Percentiles rank a stretch among this genome's conserved stretches.
Conservation (phyloP, 1,140 invertebrate genomes). For the Eurosta solidaginis region DNA sequence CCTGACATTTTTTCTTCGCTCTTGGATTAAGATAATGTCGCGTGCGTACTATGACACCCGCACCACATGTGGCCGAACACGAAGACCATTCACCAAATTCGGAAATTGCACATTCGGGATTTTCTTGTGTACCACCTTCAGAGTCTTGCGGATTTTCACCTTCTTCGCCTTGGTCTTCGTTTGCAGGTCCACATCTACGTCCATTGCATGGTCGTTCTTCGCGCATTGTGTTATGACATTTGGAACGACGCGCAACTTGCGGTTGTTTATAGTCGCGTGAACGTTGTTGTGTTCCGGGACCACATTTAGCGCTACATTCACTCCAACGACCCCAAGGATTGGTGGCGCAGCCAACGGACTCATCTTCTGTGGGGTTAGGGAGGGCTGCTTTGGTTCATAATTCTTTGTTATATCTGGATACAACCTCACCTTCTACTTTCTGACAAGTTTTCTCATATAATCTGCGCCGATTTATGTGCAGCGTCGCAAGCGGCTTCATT, state of each 20-base stretch:
- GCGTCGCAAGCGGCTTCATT: slow-evolving; percentile 87
- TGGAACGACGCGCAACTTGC: slow-evolving; percentile 59
- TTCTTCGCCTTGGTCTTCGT: slow-evolving; percentile 46
- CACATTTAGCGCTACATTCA: slow-evolving; percentile 78
- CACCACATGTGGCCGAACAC: slow-evolving; percentile 72
- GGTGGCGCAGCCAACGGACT: slow-evolving; percentile 67
- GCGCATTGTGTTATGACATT: slow-evolving; percentile 64
- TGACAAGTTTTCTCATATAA: slow-evolving; percentile 85
- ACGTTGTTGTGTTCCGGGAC: slow-evolving; percentile 71
- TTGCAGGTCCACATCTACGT: slow-evolving; percentile 61
- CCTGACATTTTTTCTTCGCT: slow-evolving; percentile 56
- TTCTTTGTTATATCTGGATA: not conserved
- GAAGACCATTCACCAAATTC: slow-evolving; percentile 76
- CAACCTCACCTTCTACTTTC: slow-evolving; percentile 23
- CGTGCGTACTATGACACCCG: slow-evolving; percentile 43
- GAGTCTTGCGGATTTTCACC: slow-evolving; percentile 36
- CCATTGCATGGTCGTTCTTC: slow-evolving; percentile 63
- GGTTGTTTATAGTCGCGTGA: slow-evolving; percentile 67
- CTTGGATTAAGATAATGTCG: slow-evolving; percentile 49
- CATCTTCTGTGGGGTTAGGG: slow-evolving; percentile 43
- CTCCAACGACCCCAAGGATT: slow-evolving; percentile 78
- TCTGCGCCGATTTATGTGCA: slow-evolving; percentile 79
- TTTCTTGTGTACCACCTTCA: slow-evolving; percentile 31
- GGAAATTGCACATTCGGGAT: slow-evolving; percentile 69
- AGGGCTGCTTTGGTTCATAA: not conserved